Evolutionary conservation across 2,113 vertebrate genomes (phyloP), one percentile per base, ranked within the genome.

Genomic region (Plecturocebus donacophilus): DNA sequence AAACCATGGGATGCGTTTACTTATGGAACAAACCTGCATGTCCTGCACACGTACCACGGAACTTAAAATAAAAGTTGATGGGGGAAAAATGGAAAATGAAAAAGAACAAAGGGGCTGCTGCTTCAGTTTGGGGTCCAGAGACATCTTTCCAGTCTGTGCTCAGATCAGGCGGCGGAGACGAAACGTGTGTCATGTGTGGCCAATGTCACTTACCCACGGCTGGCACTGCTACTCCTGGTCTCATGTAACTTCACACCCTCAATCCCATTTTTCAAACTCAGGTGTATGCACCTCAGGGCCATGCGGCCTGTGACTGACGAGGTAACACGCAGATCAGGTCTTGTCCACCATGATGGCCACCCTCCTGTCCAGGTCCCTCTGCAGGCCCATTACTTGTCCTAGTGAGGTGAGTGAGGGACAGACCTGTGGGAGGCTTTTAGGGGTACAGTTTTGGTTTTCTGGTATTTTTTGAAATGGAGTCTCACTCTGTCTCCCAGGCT

Each of bases 141-240:
- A 6, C 17, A 20, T 35, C 71, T 23, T 25, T 13, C 6, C 30
- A 5, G 6, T 17, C 6, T 35, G 80, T 2, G 3, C 76, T 52
- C 45, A 6, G 45, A 32, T 23, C 0, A 42, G 42, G 38, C 30
- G 6, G 14, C 0, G 8, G 27, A 4, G 32, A 6, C 0, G 5
- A 9, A 19, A 1, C 0, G 0, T 14, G 70, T 1, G 66, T 1
- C 30, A 2, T 1, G 0, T 0, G 2, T 0, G 1, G 40, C 58
- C 13, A 0, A 3, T 0, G 4, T 25, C 17, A 38, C 87, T n/a
- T 3, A 12, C 0, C 58, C 5, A 0, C 25, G 14, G 76, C n/a
- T 30, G 45, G 45, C 7, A 0, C 40, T 0, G 1, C n/a, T 16
- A 0, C 27, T 42, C 17, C 80, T 0, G 4, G 1, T 8, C 70